Conservation (phyloP, 2,797 vertebrate species). For the Hippopotamyrus pictus region DNA sequence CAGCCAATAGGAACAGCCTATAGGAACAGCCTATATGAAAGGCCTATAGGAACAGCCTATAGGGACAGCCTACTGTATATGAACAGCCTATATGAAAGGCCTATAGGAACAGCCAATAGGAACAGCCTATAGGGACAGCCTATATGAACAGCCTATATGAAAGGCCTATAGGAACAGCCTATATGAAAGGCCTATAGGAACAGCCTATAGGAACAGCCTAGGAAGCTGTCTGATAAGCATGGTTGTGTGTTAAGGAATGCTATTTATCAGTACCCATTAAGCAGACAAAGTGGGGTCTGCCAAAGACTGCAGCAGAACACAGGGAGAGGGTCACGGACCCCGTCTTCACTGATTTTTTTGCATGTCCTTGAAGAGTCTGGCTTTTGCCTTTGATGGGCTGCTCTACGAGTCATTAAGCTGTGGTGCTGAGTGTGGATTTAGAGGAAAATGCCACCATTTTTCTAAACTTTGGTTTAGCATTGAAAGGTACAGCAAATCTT, state of each 20-base stretch:
- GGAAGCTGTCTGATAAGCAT: not conserved
- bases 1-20: not conserved
- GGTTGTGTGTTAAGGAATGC: not conserved
- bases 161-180: not conserved
- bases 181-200: not conserved
- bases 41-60: not conserved
- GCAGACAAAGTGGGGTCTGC: not conserved
- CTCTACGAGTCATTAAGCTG: not conserved
- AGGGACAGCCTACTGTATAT: too few species aligned
- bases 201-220: not conserved
- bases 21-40: too few species aligned
- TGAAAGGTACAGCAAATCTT: not conserved
- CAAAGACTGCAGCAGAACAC: not conserved
- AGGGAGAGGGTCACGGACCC: not conserved
- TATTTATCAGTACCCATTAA: conserved; percentile 3
- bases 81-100: not conserved
- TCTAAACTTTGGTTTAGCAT: not conserved
- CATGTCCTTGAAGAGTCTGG: not conserved
- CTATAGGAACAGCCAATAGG: not conserved
- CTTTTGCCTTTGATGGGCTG: not conserved
- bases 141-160: not conserved
- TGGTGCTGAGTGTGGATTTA: not conserved
- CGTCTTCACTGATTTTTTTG: not conserved
- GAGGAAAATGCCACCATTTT: not conserved
- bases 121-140: not conserved